phyloP scores from a whole-genome alignment of 2,113 vertebrate genomes.

The Prietella phreatophila region DNA sequence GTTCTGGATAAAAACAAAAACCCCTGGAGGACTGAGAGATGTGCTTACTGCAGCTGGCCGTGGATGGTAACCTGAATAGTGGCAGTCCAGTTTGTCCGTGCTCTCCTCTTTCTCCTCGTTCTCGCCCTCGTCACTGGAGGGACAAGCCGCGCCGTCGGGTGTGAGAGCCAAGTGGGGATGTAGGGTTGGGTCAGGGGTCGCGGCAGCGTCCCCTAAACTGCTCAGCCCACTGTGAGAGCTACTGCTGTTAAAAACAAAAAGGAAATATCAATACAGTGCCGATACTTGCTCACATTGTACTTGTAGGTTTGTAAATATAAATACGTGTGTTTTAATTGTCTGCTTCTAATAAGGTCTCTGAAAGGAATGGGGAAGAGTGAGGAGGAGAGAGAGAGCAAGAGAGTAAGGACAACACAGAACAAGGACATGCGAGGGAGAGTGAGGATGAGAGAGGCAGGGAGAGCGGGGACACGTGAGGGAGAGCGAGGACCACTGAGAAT shows the following conservation, averaged over 20 bases:
- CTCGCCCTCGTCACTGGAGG: conserved; percentile 97
- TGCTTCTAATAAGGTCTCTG: background rate
- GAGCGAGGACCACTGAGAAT: background rate
- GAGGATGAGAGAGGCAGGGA: background rate
- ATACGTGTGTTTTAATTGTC: background rate
- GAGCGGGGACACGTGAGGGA: no score
- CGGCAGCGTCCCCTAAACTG: conserved; percentile 77
- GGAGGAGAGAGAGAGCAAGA: background rate
- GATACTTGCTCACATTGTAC: background rate
- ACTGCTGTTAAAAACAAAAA: conserved; percentile 71
- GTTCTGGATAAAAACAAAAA: background rate
- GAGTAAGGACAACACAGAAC: no score
- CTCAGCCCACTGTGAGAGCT: conserved; percentile 80
- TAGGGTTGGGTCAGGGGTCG: conserved; percentile 81
- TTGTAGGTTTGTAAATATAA: no score
- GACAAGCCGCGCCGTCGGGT: conserved; percentile 81
- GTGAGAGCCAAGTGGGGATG: conserved; percentile 74
- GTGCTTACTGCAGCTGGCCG: conserved; percentile 93
- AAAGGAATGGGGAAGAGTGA: background rate
- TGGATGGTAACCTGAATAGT: conserved; percentile 98
- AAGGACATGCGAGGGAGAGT: background rate
- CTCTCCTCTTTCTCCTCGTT: conserved; percentile 92
- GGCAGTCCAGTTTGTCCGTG: conserved; percentile 96
- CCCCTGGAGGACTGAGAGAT: background rate
- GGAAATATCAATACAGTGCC: background rate